Conservation (phyloP, 2,113 vertebrate species). For the Chaetodon trifascialis region DNA sequence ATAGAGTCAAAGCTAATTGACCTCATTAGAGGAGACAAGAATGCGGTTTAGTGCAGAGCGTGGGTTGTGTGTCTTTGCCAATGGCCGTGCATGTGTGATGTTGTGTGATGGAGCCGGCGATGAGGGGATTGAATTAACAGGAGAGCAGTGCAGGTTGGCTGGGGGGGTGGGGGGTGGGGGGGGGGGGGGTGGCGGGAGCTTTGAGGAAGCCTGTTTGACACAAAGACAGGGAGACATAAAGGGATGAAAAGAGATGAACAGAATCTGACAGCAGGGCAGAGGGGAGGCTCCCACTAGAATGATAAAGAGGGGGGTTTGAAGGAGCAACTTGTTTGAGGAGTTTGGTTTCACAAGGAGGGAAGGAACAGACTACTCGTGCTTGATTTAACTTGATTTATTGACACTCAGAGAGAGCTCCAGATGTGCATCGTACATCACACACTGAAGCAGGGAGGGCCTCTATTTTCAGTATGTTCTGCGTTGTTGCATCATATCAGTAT, state of each 20-base stretch:
- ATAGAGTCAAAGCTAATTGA: conserved; percentile 62
- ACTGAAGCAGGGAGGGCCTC: not conserved
- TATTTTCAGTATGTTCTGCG: not conserved
- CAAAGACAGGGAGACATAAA: conserved; percentile 32
- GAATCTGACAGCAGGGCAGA: conserved; percentile 15
- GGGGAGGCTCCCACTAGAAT: conserved; percentile 39
- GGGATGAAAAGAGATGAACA: conserved; percentile 20
- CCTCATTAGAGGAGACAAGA: conserved; percentile 66
- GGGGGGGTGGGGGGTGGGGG: not conserved
- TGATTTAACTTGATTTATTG: conserved; percentile 11
- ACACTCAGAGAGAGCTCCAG: not conserved
- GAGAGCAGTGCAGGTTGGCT: conserved; percentile 2
- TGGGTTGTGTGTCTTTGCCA: conserved; percentile 37
- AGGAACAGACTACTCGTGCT: not conserved
- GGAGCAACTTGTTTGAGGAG: conserved; percentile 15
- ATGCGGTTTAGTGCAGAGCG: not conserved
- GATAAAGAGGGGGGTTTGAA: conserved; percentile 26
- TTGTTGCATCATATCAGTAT: not conserved
- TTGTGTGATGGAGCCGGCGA: conserved; percentile 24
- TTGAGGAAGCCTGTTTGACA: conserved; percentile 35
- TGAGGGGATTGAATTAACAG: conserved; percentile 42
- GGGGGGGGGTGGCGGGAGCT: not conserved
- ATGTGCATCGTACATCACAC: not conserved
- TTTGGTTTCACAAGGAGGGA: not conserved
- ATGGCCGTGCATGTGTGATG: conserved; percentile 3